Base-by-base conservation (phyloP, 1,140 invertebrate species). In the Lepidurus packardi region DNA sequence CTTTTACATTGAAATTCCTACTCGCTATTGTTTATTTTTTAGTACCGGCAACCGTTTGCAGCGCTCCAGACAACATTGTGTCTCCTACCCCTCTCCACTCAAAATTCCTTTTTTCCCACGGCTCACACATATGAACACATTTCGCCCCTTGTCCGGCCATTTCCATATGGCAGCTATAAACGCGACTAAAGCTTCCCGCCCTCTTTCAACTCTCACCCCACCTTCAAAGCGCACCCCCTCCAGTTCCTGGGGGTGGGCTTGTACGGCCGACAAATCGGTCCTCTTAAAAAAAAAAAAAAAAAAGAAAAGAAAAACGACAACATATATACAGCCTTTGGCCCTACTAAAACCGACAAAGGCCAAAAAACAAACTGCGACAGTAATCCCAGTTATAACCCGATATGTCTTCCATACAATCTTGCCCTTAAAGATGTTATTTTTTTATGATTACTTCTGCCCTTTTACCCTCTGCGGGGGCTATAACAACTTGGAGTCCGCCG, bases 161-260 rank as follows among this genome's bases (percentile, higher is more conserved):
- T 65, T 65, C 53, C 53, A 65, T 65, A 65, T 65, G 53, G 53
- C 53, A 21, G 53, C 21, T 21, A 21, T 65, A 65, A 65, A 65
- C 53, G 53, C 16, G 53, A 21, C 53, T 65, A 65, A 65, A 65
- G 21, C 13, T 21, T 21, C 16, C 53, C 53, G 6, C 10, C 53
- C 21, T 65, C n/a, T 65, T 65, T 65, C 53, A 65, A 65, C 10
- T 21, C 21, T 65, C 53, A n/a, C 21, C 34, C 34, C 3, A 34
- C 34, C 2, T 34, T 3, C 2, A 34, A 34, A 34, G 34, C 34
- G 34, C 34, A 34, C 34, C 34, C 34, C 34, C 3, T 34, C 34
- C 34, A 34, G 34, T 34, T 34, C 4, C 34, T 34, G 21, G 8
- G 21, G 21, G 53, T 21, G 21, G 21, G 53, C 25, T 65, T 21